Percentiles rank a stretch among this genome's conserved stretches.
phyloP scores from a whole-genome alignment of 2,888 invertebrate species.

The Mythimna loreyi region DNA sequence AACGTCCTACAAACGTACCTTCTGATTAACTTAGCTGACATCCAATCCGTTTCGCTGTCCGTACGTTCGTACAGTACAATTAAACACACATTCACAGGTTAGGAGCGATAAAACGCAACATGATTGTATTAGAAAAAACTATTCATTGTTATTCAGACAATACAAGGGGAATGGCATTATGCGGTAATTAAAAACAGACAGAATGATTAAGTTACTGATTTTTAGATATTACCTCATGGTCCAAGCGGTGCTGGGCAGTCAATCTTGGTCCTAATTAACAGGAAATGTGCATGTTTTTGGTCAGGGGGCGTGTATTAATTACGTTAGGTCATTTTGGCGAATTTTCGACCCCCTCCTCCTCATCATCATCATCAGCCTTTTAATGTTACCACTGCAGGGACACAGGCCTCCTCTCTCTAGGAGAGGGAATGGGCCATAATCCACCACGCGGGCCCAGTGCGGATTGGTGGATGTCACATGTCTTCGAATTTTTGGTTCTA shows the following conservation, averaged over 20 bases:
- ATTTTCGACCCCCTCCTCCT: neutral
- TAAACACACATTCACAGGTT: conserved; percentile 57
- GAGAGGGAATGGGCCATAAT: too few relatives aligned
- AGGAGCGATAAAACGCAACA: conserved; percentile 57
- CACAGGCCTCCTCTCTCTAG: too few relatives aligned
- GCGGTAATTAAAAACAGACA: conserved; percentile 54
- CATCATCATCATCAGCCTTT: too few relatives aligned
- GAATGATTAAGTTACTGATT: conserved; percentile 61
- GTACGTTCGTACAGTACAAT: conserved; percentile 36
- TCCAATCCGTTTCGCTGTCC: neutral
- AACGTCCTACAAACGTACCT: neutral
- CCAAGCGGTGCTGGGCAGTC: conserved; percentile 1
- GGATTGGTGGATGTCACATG: too few relatives aligned
- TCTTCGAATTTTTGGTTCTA: too few relatives aligned
- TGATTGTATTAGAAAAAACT: conserved; percentile 59
- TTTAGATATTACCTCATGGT: conserved; percentile 53
- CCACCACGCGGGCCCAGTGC: too few relatives aligned
- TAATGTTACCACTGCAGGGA: too few relatives aligned
- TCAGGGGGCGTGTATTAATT: neutral
- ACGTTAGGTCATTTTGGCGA: neutral
- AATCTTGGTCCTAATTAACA: conserved; percentile 17
- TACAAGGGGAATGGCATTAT: conserved; percentile 63
- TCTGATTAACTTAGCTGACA: neutral
- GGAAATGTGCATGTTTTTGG: conserved; percentile 5
- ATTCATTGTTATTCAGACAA: conserved; percentile 65